phyloP scores from a whole-genome alignment of 2,797 vertebrate genomes.

The Meriones psammophilus region DNA sequence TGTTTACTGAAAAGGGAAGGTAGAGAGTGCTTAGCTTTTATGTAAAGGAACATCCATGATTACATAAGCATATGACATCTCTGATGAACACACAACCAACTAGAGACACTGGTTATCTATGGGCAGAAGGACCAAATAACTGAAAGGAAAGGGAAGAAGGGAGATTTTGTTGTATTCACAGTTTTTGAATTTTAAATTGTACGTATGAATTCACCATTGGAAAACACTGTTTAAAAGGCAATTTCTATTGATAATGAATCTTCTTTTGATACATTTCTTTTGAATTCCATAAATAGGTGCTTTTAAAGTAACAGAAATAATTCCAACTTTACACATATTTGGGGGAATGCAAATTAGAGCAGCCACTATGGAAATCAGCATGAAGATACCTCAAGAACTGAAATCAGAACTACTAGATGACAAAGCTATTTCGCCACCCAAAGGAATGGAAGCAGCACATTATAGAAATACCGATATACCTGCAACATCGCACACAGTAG shows the following conservation, averaged over 20 bases:
- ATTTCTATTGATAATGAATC: not conserved
- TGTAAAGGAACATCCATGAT: slow-evolving; percentile 5
- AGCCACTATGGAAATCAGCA: not conserved
- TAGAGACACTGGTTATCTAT: not conserved
- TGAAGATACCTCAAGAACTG: not conserved
- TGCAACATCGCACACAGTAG: not conserved
- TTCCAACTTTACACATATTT: not conserved
- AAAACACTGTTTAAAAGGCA: slow-evolving; percentile 26
- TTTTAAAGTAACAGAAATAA: not conserved
- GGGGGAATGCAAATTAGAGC: not conserved
- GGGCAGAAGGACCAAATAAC: not conserved
- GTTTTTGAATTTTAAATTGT: slow-evolving; percentile 63
- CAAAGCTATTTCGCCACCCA: not conserved
- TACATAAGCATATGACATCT: not conserved
- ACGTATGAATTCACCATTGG: not conserved
- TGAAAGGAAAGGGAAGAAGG: not conserved
- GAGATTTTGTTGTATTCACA: not conserved
- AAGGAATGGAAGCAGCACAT: not conserved
- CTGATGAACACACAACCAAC: slow-evolving; percentile 2
- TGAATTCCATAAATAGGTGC: slow-evolving; percentile 44
- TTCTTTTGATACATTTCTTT: slow-evolving; percentile 7
- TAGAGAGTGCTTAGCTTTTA: not conserved
- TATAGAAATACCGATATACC: not conserved
- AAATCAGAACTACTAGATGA: not conserved
- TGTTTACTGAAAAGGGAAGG: slow-evolving; percentile 12